phyloP scores from a whole-genome alignment of 1,140 invertebrate genomes.

The Micrasema minimum region DNA sequence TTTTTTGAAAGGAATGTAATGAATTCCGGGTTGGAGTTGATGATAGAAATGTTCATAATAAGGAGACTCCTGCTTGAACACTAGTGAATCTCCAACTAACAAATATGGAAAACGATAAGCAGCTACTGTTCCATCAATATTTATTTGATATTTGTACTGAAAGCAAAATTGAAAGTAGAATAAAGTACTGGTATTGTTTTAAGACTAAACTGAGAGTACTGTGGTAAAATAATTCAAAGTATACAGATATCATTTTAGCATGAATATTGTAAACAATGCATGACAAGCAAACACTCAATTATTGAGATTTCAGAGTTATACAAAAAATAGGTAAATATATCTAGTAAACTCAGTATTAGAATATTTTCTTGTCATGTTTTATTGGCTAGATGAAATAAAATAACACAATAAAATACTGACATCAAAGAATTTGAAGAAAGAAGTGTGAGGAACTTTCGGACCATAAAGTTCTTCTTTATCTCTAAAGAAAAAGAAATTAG shows the following conservation, averaged over 20 bases:
- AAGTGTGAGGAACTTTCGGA: conserved; percentile 82
- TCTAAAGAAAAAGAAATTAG: conserved; percentile 96
- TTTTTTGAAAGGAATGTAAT: conserved; percentile 86
- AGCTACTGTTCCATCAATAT: conserved; percentile 95
- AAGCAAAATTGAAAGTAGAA: conserved; percentile 57
- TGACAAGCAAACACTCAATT: too few relatives aligned
- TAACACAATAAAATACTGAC: conserved; percentile 78
- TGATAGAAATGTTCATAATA: conserved; percentile 97
- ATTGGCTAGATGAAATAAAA: too few relatives aligned
- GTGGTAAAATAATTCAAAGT: too few relatives aligned
- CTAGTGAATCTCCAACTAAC: conserved; percentile 84
- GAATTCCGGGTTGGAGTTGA: conserved; percentile 77
- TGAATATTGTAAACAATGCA: too few relatives aligned
- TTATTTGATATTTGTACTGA: conserved; percentile 96
- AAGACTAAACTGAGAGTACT: too few relatives aligned
- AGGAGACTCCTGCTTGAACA: conserved; percentile 92
- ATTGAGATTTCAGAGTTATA: too few relatives aligned
- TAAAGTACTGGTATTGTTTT: too few relatives aligned
- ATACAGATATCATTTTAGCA: too few relatives aligned
- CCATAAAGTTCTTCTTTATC: conserved; percentile 89
- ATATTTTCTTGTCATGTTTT: too few relatives aligned
- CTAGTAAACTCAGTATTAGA: too few relatives aligned
- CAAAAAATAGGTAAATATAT: too few relatives aligned
- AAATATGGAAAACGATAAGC: conserved; percentile 95
- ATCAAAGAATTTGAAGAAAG: conserved; percentile 96